Base-by-base conservation (phyloP, 2,113 vertebrate species). In the Sapajus apella region DNA sequence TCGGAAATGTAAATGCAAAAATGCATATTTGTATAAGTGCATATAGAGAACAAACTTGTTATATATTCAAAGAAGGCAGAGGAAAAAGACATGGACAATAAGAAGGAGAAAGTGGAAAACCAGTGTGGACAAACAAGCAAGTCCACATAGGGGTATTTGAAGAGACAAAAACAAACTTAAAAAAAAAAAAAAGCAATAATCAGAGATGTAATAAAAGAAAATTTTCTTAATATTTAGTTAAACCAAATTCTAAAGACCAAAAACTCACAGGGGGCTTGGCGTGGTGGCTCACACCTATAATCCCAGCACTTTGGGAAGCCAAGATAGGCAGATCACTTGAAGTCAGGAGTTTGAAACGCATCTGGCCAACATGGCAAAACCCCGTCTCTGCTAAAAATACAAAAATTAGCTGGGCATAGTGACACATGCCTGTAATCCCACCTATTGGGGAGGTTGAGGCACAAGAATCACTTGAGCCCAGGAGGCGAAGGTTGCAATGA, bases 121-220 rank as follows among this genome's bases (percentile, higher is more conserved):
- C 32, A 73, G n/a, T 1, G 30, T 77, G 35, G 20, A 56, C 7
- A 27, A 23, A 81, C 45, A 73, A 86, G 83, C 68, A 64, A 76
- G 50, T 43, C 66, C 27, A 66, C 21, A 10, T 0, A 61, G 55
- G 25, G 23, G 40, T 10, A 70, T 40, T 2, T 64, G 58, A 87
- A 55, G 17, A 86, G 66, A 32, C 35, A 50, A 76, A 56, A 47
- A 16, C 18, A 55, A 47, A 83, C 20, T 45, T 27, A 12, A 73
- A 86, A 37, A 12, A 16, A 56, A 56, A 79, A 56, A 70, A 64
- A 90, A 72, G 25, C 35, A 77, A 83, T 21, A 52, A 35, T 72
- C 35, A 83, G 81, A 83, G n/a, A 58, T 61, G 40, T 85, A 84
- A 52, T 70, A 56, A 89, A 89, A 85, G 25, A 56, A 94, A 94